A percentile compares a stretch with the other conserved stretches of the same genome.
Conservation (phyloP, 2,888 invertebrate genomes). For the Oxytorus armatus region DNA sequence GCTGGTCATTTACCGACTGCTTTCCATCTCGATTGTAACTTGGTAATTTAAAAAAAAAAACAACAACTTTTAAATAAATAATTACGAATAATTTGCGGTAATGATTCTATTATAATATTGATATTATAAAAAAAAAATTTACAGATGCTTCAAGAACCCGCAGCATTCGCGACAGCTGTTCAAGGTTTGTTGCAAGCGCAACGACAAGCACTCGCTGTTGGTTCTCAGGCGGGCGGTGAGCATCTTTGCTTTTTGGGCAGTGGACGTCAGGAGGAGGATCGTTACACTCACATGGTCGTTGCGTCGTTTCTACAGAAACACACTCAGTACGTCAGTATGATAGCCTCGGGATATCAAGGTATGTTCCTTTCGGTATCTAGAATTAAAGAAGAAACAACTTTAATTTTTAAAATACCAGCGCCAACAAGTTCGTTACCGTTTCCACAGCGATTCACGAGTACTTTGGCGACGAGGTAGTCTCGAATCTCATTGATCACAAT, state of each 20-base stretch:
- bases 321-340: conserved; percentile 95
- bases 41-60: conserved; percentile 85
- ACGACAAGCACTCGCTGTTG: conserved; percentile 93
- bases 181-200: conserved; percentile 96
- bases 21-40: conserved; percentile 98
- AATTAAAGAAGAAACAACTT: too few relatives aligned
- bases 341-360: conserved; percentile 94
- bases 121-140: conserved; percentile 1
- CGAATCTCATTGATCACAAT: conserved; percentile 94
- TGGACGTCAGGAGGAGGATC: conserved; percentile 96
- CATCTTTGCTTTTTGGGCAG: conserved; percentile 97
- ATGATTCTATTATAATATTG: background rate
- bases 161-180: conserved; percentile 97
- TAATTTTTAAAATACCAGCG: too few relatives aligned
- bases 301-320: conserved; percentile 98
- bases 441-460: conserved; percentile 93
- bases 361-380: too few relatives aligned
- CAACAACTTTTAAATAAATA: background rate
- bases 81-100: too few relatives aligned
- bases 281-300: conserved; percentile 99
- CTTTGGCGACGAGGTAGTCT: conserved; percentile 92
- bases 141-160: conserved; percentile 98
- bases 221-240: conserved; percentile 94
- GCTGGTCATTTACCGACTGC: conserved; percentile 98
- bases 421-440: too few relatives aligned